Evolutionary conservation across 1,140 invertebrate genomes (phyloP).

Genomic region (Drosophila varians): DNA sequence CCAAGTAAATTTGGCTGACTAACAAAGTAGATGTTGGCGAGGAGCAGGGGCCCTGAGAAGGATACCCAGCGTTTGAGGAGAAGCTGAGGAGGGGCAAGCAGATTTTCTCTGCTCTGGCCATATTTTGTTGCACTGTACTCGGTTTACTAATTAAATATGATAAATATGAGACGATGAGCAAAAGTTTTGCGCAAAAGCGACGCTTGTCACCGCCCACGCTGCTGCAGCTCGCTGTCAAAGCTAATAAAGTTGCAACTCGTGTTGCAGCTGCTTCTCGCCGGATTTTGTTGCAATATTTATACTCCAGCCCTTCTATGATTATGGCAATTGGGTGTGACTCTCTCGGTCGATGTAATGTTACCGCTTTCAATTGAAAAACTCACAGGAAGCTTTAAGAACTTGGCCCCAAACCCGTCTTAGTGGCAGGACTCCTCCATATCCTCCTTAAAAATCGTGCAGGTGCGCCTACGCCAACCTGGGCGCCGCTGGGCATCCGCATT

Average conservation of each 20-base stretch:
- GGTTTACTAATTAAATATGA: constrained; percentile 76
- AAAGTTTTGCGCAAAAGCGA: constrained; percentile 58
- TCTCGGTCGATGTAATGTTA: background rate
- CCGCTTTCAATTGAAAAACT: background rate
- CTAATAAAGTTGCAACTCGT: constrained; percentile 40
- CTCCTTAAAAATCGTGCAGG: no score
- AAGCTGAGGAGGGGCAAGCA: background rate
- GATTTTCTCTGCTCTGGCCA: constrained; percentile 4
- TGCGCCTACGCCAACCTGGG: no score
- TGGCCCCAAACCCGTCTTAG: no score
- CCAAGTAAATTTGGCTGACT: constrained; percentile 28
- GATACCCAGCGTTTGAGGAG: no score
- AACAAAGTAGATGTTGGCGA: background rate
- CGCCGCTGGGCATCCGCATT: no score
- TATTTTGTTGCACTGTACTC: constrained; percentile 52
- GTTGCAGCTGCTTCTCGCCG: constrained; percentile 19
- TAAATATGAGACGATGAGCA: constrained; percentile 67
- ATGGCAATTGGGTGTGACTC: constrained; percentile 7
- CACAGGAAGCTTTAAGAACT: background rate
- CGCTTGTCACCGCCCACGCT: constrained; percentile 54
- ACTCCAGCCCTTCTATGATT: constrained; percentile 1
- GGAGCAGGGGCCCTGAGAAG: no score
- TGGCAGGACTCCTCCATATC: no score
- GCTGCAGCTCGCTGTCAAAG: constrained; percentile 17
- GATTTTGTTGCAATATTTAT: constrained; percentile 46